Evolutionary conservation across 1,140 invertebrate species (phyloP).

Genomic region (Carposina sasakii): DNA sequence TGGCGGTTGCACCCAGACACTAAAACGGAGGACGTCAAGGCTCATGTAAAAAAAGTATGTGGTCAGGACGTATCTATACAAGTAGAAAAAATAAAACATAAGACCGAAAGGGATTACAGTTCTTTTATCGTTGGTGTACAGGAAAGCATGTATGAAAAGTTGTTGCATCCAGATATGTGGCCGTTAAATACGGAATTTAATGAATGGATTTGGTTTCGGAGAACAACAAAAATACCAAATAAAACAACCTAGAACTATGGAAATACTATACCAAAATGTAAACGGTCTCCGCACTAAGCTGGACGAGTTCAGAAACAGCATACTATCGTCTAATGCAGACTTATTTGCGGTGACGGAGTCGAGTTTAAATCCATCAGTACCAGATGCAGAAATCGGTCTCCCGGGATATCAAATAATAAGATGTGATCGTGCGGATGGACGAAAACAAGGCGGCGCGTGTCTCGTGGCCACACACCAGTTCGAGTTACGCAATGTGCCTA

Average conservation of each 20-base stretch:
- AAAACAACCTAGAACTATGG: background rate
- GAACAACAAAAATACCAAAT: background rate
- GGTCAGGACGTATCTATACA: background rate
- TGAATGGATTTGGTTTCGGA: background rate
- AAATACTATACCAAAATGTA: conserved; percentile 2
- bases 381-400: background rate
- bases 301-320: background rate
- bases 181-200: background rate
- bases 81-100: conserved; percentile 4
- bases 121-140: background rate
- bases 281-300: background rate
- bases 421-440: background rate
- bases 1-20: background rate
- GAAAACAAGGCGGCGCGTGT: background rate
- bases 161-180: background rate
- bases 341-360: background rate
- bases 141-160: background rate
- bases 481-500: background rate
- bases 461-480: background rate
- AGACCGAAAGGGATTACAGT: background rate
- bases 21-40: background rate
- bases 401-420: background rate
- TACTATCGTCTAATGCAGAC: background rate
- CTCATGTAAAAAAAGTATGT: background rate
- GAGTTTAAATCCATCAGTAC: background rate